These are phyloP conservation scores for Cotesia vestalis DNA, from an alignment of 1,140 invertebrate genomes.

Conservation along the genomic window DNA sequence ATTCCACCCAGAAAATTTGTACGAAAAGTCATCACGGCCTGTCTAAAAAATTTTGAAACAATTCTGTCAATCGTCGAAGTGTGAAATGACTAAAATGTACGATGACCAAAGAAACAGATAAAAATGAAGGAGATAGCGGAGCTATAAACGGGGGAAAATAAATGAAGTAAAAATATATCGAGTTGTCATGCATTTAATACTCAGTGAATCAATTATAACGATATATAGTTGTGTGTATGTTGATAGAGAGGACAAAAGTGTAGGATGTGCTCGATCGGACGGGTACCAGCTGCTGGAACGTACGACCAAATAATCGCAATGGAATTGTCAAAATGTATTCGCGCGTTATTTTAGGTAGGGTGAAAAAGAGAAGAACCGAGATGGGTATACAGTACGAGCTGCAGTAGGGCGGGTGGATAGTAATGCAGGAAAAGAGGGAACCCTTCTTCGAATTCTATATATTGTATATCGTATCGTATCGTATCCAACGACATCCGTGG, in stretches of 20 bases:
- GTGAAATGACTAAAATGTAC: too few relatives aligned
- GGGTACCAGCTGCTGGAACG: constrained; percentile 52
- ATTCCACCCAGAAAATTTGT: too few relatives aligned
- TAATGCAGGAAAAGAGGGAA: constrained; percentile 34
- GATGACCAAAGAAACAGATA: too few relatives aligned
- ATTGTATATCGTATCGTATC: constrained; percentile 33
- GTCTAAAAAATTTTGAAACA: too few relatives aligned
- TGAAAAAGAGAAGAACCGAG: constrained; percentile 42
- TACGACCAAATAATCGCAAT: constrained; percentile 62
- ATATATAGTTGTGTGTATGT: background rate
- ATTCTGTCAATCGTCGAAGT: too few relatives aligned
- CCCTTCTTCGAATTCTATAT: constrained; percentile 49
- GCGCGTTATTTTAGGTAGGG: constrained; percentile 61
- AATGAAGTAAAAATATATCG: too few relatives aligned
- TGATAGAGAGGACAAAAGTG: constrained; percentile 1
- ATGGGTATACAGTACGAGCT: background rate
- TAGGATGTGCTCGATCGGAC: constrained; percentile 28
- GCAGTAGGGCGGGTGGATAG: constrained; percentile 18
- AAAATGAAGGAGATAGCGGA: too few relatives aligned
- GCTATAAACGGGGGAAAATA: too few relatives aligned
- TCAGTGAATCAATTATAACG: background rate
- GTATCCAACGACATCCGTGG: constrained; percentile 55
- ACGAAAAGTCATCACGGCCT: too few relatives aligned
- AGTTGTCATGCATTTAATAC: background rate
- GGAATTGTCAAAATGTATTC: constrained; percentile 65